Evolutionary conservation across 2,888 invertebrate genomes (phyloP).

Genomic region (Agrochola lota): DNA sequence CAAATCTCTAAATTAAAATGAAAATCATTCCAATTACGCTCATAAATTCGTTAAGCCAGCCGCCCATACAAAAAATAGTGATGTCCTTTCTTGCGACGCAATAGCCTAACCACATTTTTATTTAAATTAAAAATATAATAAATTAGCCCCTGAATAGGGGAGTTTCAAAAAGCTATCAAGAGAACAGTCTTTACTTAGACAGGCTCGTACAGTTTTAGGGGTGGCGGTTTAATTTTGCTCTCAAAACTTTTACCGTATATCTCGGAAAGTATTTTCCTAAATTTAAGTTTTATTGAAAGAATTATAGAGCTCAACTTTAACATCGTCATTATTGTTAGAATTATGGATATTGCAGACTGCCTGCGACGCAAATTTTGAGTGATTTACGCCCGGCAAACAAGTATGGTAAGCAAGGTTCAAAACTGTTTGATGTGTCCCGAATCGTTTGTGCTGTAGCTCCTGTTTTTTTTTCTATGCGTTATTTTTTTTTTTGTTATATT

Average conservation of each 20-base stretch:
- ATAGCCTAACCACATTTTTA: conserved; percentile 49
- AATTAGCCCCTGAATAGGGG: conserved; percentile 59
- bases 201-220: conserved; percentile 62
- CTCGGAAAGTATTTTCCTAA: conserved; percentile 64
- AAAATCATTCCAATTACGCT: conserved; percentile 30
- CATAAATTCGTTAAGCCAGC: conserved; percentile 9
- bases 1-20: conserved; percentile 28
- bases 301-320: conserved; percentile 61
- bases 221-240: conserved; percentile 67
- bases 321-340: conserved; percentile 58
- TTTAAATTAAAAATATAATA: conserved; percentile 68
- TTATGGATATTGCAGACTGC: conserved; percentile 53
- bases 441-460: not conserved
- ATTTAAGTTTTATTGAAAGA: conserved; percentile 67
- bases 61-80: conserved; percentile 13
- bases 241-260: conserved; percentile 68
- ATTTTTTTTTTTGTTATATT: not conserved
- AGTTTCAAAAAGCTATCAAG: conserved; percentile 69
- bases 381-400: not conserved
- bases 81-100: conserved; percentile 18
- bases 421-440: not conserved
- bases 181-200: conserved; percentile 63
- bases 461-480: not conserved
- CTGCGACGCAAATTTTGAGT: conserved; percentile 17
- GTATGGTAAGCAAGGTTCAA: not conserved